Conservation (phyloP, 2,113 vertebrate species). For the Nicator chloris region DNA sequence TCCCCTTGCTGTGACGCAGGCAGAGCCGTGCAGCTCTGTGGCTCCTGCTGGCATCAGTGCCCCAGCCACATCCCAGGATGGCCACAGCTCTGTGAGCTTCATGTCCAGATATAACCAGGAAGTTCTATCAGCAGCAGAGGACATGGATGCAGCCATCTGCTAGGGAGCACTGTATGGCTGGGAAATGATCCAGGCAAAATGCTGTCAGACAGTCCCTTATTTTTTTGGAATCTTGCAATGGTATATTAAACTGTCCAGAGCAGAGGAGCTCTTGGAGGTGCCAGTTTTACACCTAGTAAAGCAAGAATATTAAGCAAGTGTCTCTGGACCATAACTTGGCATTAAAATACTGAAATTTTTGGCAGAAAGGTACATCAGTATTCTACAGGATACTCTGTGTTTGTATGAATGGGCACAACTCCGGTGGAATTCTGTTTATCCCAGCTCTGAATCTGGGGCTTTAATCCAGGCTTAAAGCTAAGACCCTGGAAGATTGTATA, state of each 20-base stretch:
- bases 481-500: neutral
- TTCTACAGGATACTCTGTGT: neutral
- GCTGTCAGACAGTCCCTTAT: neutral
- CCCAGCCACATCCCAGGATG: accelerated
- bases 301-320: neutral
- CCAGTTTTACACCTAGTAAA: neutral
- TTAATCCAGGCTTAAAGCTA: neutral
- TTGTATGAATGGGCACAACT: neutral
- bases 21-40: neutral
- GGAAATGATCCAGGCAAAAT: neutral
- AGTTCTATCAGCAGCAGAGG: neutral
- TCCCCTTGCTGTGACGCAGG: accelerated
- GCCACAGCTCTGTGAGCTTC: neutral
- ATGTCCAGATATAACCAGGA: accelerated
- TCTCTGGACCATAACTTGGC: neutral
- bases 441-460: neutral
- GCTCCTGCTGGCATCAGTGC: neutral
- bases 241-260: neutral
- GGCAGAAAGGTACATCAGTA: neutral
- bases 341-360: neutral
- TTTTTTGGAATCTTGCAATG: neutral
- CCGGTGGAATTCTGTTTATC: neutral
- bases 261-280: neutral
- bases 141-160: neutral
- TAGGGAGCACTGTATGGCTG: neutral